Base-by-base conservation (phyloP, 2,113 vertebrate species). In the Harpagus bidentatus region DNA sequence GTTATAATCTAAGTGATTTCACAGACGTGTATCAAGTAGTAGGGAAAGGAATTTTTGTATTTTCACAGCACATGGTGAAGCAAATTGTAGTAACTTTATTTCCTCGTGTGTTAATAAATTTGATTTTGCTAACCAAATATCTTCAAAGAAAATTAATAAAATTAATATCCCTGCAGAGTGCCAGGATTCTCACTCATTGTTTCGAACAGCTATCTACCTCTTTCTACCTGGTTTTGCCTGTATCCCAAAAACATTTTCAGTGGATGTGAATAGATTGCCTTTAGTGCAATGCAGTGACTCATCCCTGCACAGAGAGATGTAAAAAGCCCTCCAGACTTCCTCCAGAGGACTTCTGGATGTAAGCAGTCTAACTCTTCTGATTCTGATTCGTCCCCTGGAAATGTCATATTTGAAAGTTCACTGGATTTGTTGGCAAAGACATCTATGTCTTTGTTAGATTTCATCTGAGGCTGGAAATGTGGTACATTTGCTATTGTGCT, bases 371-470 rank as follows among this genome's bases (percentile, higher is more conserved):
- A 81, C 56, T 67, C 43, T 65, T 42, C 48, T 70, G 59, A 42
- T 95, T 90, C 50, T 83, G 31, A 96, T 89, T 94, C 7, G 4
- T 95, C 84, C 72, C 58, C 36, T 81, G 34, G 72, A 96, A 97
- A 95, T 94, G 88, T 96, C 95, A 95, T 62, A 40, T 92, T 83
- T 88, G 81, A 96, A 97, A 94, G 87, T 90, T 96, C 95, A 91
- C n/a, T 52, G 84, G 76, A 14, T 93, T 89, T 77, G 34, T 83
- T 95, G 63, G 77, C 83, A 84, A 93, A 87, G 47, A 48, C 26
- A 78, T 88, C 38, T 42, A 18, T 26, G 22, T 59, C 28, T 95
- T 40, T 66, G 47, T 69, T 65, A 48, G 58, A 48, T 25, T 81
- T 77, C 11, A 17, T 82, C 26, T 83, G 25, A 62, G 38, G 29